Conservation (phyloP, 2,888 invertebrate species). For the Acleris cristana region DNA sequence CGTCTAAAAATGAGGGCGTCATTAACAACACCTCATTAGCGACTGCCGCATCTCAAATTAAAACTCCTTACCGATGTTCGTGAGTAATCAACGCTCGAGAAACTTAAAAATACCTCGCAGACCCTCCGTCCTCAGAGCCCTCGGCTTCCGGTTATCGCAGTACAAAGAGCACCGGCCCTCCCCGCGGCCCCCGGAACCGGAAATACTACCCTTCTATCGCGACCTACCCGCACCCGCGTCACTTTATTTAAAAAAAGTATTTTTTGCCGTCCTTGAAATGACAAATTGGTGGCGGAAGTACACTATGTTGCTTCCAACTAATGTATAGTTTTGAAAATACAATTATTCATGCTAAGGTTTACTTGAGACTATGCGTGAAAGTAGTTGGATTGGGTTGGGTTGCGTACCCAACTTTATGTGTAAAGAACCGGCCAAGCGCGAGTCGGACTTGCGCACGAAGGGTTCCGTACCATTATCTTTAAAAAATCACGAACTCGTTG, state of each 20-base stretch:
- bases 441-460: too few species aligned
- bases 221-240: conserved; percentile 70
- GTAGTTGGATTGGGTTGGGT: too few species aligned
- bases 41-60: conserved; percentile 43
- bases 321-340: conserved; percentile 20
- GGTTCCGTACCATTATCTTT: too few species aligned
- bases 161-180: conserved; percentile 72
- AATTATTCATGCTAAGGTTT: neutral
- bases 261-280: conserved; percentile 62
- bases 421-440: too few species aligned
- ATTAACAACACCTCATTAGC: conserved; percentile 27
- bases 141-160: conserved; percentile 82
- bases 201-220: conserved; percentile 83
- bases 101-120: conserved; percentile 78
- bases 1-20: conserved; percentile 1
- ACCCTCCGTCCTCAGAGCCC: conserved; percentile 80
- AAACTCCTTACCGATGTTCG: conserved; percentile 48
- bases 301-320: conserved; percentile 39
- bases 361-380: too few species aligned
- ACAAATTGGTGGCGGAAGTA: conserved; percentile 48
- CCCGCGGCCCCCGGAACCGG: conserved; percentile 68
- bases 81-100: conserved; percentile 73
- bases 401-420: too few species aligned
- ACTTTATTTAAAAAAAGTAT: conserved; percentile 66
- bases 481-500: too few species aligned